These are phyloP conservation scores for Cygnus olor DNA, from an alignment of 2,797 vertebrate genomes.

Conservation along the genomic window DNA sequence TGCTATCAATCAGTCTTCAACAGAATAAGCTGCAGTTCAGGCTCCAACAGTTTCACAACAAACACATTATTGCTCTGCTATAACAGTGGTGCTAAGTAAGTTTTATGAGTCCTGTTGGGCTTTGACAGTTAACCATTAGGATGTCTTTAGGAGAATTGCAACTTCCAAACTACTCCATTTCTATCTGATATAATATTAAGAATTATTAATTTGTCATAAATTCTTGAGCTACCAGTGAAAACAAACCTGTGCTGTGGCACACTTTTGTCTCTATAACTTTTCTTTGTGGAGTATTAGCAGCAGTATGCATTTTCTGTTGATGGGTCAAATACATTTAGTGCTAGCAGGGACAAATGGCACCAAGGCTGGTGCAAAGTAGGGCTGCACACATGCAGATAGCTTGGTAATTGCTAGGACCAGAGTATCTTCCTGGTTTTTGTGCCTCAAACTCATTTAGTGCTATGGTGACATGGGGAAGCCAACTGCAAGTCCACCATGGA, in stretches of 20 bases:
- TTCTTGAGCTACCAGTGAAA: neutral
- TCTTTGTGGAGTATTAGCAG: neutral
- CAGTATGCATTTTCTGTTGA: neutral
- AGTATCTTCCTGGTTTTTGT: neutral
- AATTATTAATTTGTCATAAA: neutral
- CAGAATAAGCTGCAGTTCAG: neutral
- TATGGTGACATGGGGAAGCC: neutral
- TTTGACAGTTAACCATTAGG: neutral
- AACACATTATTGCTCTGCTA: neutral
- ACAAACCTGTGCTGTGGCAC: neutral
- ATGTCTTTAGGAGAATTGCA: neutral
- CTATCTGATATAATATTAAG: neutral
- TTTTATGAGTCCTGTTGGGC: neutral
- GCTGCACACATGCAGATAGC: neutral
- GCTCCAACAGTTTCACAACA: neutral
- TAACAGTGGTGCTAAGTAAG: neutral
- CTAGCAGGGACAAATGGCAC: neutral
- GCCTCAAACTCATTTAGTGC: neutral
- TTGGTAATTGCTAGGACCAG: neutral
- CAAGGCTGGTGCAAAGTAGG: neutral
- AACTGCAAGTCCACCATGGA: rapidly evolving
- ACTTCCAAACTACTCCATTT: neutral
- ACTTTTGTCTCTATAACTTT: neutral
- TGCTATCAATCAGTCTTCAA: neutral
- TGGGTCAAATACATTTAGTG: neutral